A percentile compares a stretch with the other conserved stretches of the same genome.
These are phyloP conservation scores for Drosophila anceps DNA, from an alignment of 2,888 invertebrate genomes.

Conservation along the genomic window DNA sequence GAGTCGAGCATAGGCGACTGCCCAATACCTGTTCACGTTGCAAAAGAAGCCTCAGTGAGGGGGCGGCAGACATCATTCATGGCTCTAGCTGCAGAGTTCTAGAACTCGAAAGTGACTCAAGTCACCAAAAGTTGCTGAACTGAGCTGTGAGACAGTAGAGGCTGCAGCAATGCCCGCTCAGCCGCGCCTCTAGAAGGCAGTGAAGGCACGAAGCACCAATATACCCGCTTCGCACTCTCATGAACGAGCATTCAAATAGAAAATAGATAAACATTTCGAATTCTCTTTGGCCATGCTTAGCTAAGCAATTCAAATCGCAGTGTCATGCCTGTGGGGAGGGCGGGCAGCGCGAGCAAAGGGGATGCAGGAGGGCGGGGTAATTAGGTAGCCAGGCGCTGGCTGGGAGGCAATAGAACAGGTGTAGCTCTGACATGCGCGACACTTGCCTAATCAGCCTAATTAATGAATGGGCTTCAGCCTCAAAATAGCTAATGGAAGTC, in stretches of 20 bases:
- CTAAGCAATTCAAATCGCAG: background rate
- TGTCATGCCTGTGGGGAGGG: background rate
- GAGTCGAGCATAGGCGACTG: background rate
- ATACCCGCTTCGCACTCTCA: background rate
- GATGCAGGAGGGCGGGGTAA: background rate
- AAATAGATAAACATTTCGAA: background rate
- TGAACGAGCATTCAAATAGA: background rate
- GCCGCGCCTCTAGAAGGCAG: no score
- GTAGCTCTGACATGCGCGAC: constrained; percentile 11
- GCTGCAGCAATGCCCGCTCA: no score
- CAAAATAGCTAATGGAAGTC: background rate
- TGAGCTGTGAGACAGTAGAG: no score
- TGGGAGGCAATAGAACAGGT: background rate
- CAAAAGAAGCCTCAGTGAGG: background rate
- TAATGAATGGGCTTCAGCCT: background rate
- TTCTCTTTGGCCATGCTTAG: background rate
- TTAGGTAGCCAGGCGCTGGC: background rate
- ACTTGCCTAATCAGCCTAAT: constrained; percentile 11
- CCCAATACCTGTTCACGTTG: background rate
- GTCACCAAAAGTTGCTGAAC: no score
- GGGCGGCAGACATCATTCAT: no score
- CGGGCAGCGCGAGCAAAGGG: background rate
- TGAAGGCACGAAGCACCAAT: background rate
- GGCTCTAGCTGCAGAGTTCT: no score
- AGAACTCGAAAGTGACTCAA: no score